These are phyloP conservation scores for Osmerus eperlanus DNA, from an alignment of 2,113 vertebrate species.

Conservation along the genomic window DNA sequence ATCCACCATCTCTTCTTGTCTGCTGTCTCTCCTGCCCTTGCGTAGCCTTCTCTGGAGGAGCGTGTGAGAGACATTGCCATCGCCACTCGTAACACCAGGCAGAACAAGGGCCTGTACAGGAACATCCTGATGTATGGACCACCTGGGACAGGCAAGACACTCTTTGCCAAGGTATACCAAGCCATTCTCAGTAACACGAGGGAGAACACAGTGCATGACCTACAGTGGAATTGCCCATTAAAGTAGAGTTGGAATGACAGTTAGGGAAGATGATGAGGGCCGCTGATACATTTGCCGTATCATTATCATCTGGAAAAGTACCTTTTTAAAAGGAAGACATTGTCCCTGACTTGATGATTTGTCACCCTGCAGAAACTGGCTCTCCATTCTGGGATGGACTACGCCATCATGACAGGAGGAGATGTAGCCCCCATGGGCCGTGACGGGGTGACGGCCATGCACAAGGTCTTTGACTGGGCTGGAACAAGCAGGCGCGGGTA, in stretches of 20 bases:
- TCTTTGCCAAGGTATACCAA: slow-evolving; percentile 91
- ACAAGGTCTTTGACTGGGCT: slow-evolving; percentile 99
- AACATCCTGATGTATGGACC: slow-evolving; percentile 96
- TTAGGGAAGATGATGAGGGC: too few species aligned
- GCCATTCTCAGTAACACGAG: neutral
- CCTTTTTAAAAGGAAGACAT: too few species aligned
- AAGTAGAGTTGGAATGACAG: too few species aligned
- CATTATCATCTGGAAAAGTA: too few species aligned
- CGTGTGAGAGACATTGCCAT: slow-evolving; percentile 95
- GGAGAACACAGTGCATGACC: neutral
- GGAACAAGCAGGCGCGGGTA: slow-evolving; percentile 89
- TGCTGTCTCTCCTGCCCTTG: neutral
- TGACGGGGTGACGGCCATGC: slow-evolving; percentile 96
- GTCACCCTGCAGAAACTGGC: slow-evolving; percentile 83
- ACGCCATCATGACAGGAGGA: slow-evolving; percentile 97
- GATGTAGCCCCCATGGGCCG: slow-evolving; percentile 97
- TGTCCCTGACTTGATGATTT: neutral
- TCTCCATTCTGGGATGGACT: slow-evolving; percentile 97
- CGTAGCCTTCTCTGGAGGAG: slow-evolving; percentile 87
- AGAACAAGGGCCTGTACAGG: slow-evolving; percentile 88
- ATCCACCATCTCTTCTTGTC: neutral
- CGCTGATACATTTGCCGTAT: too few species aligned
- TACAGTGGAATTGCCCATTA: neutral
- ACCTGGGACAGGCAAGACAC: slow-evolving; percentile 91
- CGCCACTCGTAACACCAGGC: slow-evolving; percentile 89